A percentile compares a stretch with the other conserved stretches of the same genome.
phyloP scores from a whole-genome alignment of 2,888 invertebrate species.

The Steinernema carpocapsae region DNA sequence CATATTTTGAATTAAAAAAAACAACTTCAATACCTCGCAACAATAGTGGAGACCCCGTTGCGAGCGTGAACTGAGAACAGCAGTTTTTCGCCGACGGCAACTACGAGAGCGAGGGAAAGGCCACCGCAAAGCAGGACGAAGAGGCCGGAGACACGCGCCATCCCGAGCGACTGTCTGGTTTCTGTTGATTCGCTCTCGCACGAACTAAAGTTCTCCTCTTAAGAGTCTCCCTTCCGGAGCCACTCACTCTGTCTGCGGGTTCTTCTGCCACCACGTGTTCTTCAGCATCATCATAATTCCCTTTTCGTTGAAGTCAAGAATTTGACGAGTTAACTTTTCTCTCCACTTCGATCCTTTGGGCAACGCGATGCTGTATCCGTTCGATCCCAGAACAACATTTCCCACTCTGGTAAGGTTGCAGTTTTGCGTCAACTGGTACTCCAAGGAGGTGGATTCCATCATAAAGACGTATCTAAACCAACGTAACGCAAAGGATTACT shows the following conservation, averaged over 20 bases:
- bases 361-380: constrained; percentile 94
- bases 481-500: constrained; percentile 72
- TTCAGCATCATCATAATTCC: constrained; percentile 77
- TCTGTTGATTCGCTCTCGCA: constrained; percentile 50
- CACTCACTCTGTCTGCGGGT: constrained; percentile 45
- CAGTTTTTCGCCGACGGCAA: constrained; percentile 46
- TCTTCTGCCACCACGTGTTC: constrained; percentile 94
- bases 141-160: constrained; percentile 88
- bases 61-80: constrained; percentile 15
- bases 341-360: constrained; percentile 93
- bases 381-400: constrained; percentile 80
- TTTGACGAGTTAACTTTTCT: constrained; percentile 90
- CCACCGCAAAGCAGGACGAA: constrained; percentile 94
- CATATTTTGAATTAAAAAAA: not conserved
- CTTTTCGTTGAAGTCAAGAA: constrained; percentile 90
- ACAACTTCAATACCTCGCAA: not conserved
- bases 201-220: constrained; percentile 33
- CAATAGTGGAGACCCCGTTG: not conserved
- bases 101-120: constrained; percentile 78
- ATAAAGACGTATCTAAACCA: constrained; percentile 75
- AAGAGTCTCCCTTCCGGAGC: not conserved
- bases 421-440: constrained; percentile 86
- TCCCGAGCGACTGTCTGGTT: constrained; percentile 53
- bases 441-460: constrained; percentile 97
- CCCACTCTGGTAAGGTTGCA: constrained; percentile 94